These are phyloP conservation scores for Thaumatotibia leucotreta DNA, from an alignment of 1,140 invertebrate species.

Conservation along the genomic window DNA sequence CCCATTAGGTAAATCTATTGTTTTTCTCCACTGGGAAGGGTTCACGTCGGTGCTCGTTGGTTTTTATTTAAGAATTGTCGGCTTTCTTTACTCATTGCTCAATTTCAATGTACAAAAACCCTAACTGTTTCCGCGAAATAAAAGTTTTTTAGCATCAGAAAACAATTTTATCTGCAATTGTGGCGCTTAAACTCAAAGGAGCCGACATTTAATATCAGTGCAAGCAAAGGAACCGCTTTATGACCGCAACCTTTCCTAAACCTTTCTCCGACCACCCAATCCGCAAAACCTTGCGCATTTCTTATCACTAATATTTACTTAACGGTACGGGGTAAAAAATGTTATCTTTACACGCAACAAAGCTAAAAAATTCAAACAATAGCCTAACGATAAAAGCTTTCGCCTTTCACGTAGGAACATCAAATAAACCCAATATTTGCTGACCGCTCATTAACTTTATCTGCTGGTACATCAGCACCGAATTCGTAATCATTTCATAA, in stretches of 20 bases:
- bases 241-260: conserved; percentile 29
- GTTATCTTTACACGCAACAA: neutral
- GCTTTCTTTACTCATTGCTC: conserved; percentile 22
- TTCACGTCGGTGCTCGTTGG: neutral
- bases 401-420: neutral
- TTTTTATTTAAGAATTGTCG: conserved; percentile 20
- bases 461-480: conserved; percentile 18
- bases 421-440: conserved; percentile 12
- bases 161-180: conserved; percentile 27
- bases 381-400: neutral
- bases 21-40: neutral
- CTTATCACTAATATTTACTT: conserved; percentile 39
- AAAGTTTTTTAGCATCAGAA: conserved; percentile 48
- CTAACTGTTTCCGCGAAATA: conserved; percentile 55
- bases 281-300: conserved; percentile 45
- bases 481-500: conserved; percentile 28
- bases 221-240: conserved; percentile 50
- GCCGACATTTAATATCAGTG: conserved; percentile 62
- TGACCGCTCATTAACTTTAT: conserved; percentile 23
- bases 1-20: neutral
- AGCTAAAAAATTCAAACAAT: neutral
- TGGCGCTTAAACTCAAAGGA: conserved; percentile 41
- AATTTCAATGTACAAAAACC: conserved; percentile 25
- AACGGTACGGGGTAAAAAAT: conserved; percentile 29
- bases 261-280: conserved; percentile 50